Conservation (phyloP, 1,140 invertebrate genomes). For the Musca vetustissima region DNA sequence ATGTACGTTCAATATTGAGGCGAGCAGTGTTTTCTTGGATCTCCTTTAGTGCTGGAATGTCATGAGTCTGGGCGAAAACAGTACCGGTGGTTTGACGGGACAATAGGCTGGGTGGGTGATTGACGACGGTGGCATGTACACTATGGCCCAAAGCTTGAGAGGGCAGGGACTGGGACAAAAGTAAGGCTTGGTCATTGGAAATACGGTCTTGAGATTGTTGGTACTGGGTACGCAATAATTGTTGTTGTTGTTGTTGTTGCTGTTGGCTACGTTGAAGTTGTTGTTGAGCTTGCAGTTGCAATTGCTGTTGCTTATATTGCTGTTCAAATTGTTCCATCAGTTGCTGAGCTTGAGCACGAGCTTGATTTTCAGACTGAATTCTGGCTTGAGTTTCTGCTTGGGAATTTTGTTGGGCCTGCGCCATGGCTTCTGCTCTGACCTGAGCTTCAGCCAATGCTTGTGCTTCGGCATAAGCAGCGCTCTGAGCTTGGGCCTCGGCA, state of each 20-base stretch:
- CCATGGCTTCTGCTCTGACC: constrained; percentile 28
- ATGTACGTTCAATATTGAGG: constrained; percentile 42
- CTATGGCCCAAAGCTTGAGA: constrained; percentile 37
- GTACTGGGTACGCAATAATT: constrained; percentile 30
- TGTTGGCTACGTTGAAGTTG: constrained; percentile 38
- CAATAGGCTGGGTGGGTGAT: constrained; percentile 45
- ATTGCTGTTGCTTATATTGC: constrained; percentile 42
- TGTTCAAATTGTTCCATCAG: constrained; percentile 53
- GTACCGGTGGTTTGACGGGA: constrained; percentile 35
- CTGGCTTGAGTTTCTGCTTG: constrained; percentile 42
- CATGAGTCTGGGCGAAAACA: constrained; percentile 35
- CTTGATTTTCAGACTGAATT: constrained; percentile 45
- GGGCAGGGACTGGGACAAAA: constrained; percentile 38
- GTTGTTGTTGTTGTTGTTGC: constrained; percentile 39
- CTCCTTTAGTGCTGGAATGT: constrained; percentile 44
- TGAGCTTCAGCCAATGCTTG: constrained; percentile 41
- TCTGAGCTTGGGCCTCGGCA: constrained; percentile 33
- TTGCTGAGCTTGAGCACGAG: constrained; percentile 47
- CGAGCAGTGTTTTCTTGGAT: constrained; percentile 33
- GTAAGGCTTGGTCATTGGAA: constrained; percentile 36
- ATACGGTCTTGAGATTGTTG: constrained; percentile 36
- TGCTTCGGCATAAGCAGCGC: constrained; percentile 27
- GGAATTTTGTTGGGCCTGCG: constrained; percentile 39
- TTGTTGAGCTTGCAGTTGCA: constrained; percentile 36
- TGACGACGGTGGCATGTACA: constrained; percentile 45